These are phyloP conservation scores for Hemiscyllium ocellatum DNA, from an alignment of 2,113 vertebrate genomes.

Conservation along the genomic window DNA sequence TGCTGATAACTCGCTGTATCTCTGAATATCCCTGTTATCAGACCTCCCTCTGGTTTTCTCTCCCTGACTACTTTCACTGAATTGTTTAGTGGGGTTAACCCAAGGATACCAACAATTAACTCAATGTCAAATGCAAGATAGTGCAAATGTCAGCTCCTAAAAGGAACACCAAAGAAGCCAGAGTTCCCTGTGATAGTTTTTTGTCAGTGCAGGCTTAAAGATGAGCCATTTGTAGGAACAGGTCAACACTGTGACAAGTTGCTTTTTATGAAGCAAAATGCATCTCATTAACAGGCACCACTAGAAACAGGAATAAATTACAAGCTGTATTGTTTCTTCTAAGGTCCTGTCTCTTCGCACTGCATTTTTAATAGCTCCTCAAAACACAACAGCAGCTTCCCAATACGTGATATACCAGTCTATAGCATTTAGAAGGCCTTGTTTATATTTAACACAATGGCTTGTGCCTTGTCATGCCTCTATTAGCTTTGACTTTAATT, in stretches of 20 bases:
- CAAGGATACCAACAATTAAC: not conserved
- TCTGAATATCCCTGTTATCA: not conserved
- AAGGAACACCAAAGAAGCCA: not conserved
- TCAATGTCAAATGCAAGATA: not conserved
- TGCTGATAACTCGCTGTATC: not conserved
- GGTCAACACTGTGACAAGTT: not conserved
- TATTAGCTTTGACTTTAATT: not conserved
- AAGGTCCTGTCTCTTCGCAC: not conserved
- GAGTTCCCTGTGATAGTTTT: not conserved
- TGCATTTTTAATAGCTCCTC: not conserved
- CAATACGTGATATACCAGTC: not conserved
- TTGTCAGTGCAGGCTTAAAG: not conserved
- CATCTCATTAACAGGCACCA: constrained; percentile 10
- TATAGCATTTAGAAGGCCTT: not conserved
- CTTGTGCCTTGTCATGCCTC: not conserved
- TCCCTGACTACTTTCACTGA: not conserved
- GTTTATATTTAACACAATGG: not conserved
- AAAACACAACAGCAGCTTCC: not conserved
- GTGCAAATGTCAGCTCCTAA: not conserved
- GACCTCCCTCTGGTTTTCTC: not conserved
- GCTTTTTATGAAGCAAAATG: not conserved
- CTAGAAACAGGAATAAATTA: not conserved
- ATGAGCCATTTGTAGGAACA: not conserved
- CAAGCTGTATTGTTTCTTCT: not conserved
- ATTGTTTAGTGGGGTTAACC: not conserved